Evolutionary conservation across 2,113 vertebrate species (phyloP), one percentile per base, ranked within the genome.

Genomic region (Dermatemys mawii): DNA sequence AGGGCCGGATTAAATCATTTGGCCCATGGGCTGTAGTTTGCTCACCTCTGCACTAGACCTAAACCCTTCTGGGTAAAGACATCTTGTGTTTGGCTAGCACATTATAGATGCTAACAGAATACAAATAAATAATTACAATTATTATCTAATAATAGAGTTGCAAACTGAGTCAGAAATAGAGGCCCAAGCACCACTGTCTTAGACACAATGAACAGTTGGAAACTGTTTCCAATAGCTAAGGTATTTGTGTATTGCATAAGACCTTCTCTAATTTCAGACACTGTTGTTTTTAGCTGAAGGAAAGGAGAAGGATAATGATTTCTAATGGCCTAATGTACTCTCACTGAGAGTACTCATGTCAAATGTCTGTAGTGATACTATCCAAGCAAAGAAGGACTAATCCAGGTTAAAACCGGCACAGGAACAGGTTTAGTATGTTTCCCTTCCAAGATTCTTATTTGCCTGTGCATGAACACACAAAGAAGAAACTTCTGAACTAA

Each of bases 221-320:
- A 96, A 93, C 78, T n/a, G 88, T 96, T 94, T 96, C 92, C 51
- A 90, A 78, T 94, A 87, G 84, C 91, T 96, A 86, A 93, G 93
- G 94, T 95, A 84, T 38, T 91, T 97, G 26, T 87, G 81, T 76
- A 90, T 96, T 95, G 78, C 95, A 83, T 78, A 96, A 96, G 76
- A 95, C 17, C 83, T 92, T 96, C 92, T 97, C 92, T 96, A 57
- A 83, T 98, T 98, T 97, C 93, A 96, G 94, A 96, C 22, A 78
- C 78, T 90, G 83, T 87, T 96, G 85, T 22, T 93, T 97, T 95
- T 92, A 94, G 86, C 84, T 93, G 86, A 75, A 97, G 92, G 63
- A 87, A 97, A 88, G 94, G 84, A 96, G 83, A n/a, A 96, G 76
- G 51, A 95, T 54, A 78, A 88, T 29, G 82, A 49, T 92, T 95